Conservation (phyloP, 92 coral and sea anemone species). For the Epizoanthus illoricatus region DNA sequence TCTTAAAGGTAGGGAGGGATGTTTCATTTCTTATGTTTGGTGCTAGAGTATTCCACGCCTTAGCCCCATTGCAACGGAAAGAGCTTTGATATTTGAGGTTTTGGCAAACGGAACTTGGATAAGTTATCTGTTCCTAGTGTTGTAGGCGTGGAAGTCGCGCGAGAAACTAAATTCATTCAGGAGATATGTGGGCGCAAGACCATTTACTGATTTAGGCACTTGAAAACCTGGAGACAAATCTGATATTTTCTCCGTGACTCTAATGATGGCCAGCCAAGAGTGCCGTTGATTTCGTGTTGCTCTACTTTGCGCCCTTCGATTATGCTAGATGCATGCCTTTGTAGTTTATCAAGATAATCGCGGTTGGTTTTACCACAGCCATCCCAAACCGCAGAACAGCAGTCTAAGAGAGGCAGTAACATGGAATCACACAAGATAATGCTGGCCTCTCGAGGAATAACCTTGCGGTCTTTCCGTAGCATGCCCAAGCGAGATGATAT, state of each 20-base stretch:
- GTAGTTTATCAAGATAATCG: constrained; percentile 17
- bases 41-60: too few relatives aligned
- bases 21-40: too few relatives aligned
- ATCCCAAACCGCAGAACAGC: too few relatives aligned
- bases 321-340: constrained; percentile 16
- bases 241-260: too few relatives aligned
- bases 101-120: too few relatives aligned
- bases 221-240: too few relatives aligned
- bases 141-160: neutral
- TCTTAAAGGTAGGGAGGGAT: too few relatives aligned
- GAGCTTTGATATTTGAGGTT: too few relatives aligned
- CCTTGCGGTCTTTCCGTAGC: constrained; percentile 52
- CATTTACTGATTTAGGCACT: too few relatives aligned
- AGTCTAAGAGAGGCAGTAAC: constrained; percentile 45
- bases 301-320: constrained; percentile 19
- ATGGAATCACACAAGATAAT: constrained; percentile 50
- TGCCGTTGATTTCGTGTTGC: neutral
- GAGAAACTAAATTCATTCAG: neutral
- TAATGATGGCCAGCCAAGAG: too few relatives aligned
- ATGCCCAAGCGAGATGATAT: constrained; percentile 51
- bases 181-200: constrained; percentile 9
- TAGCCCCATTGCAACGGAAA: too few relatives aligned
- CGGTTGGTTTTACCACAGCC: constrained; percentile 6
- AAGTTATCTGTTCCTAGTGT: neutral
- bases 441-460: constrained; percentile 51